Base-by-base conservation (phyloP, 2,113 vertebrate species). In the Rhinoderma darwinii region DNA sequence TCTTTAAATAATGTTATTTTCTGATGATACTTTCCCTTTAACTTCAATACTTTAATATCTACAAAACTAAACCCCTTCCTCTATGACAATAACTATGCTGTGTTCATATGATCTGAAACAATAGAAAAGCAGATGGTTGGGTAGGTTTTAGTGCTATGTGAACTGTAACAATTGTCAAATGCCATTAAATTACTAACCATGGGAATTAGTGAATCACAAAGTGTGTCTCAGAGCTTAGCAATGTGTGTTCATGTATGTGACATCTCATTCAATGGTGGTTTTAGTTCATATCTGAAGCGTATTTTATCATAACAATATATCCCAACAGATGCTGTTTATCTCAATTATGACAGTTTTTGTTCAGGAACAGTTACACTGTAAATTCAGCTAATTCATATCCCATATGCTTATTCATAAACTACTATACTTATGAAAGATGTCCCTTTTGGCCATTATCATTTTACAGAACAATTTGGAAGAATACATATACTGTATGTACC, bases 41-140 rank as follows among this genome's bases (percentile, higher is more conserved):
- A 22, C 35, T 41, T 15, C 37, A 22, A 41, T 41, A 72, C 7
- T 41, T 20, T 8, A 22, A 22, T 41, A 41, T 37, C 35, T 41
- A 72, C 68, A 39, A 72, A 39, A 35, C 18, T 37, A 39, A 41
- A 22, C 20, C 6, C 11, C 10, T 25, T 56, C 5, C 20, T 47
- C 30, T 32, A 27, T 51, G 30, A 11, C 37, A 77, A 77, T 2
- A n/a, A 44, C 59, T 56, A 14, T 59, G 3, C 4, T 39, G 32
- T 9, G 54, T 6, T 80, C 15, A 63, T 63, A 27, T 30, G 22
- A 82, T 44, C 37, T 44, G 11, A 82, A 50, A 83, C 81, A 83
- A 83, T 50, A 50, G 61, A 72, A 83, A 83, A 70, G 6, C 81
- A 70, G 43, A 83, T 83, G 81, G 81, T 15, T n/a, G 50, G 35